Evolutionary conservation across 2,113 vertebrate genomes (phyloP).

Genomic region (Xiphorhynchus elegans): DNA sequence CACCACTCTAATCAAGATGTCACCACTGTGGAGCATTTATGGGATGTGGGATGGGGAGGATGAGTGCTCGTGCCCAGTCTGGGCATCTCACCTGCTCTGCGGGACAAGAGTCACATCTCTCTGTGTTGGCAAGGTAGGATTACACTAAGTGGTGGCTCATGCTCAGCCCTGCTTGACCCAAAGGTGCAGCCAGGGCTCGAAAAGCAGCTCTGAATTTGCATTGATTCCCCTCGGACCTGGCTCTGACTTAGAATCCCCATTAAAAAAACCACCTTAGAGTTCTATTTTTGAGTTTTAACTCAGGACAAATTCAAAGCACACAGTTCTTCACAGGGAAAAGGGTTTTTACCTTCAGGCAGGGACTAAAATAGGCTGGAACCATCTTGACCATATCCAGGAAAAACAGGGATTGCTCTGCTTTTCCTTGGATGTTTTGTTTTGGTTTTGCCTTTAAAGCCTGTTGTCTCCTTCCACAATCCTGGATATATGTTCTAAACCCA

Average conservation of each 20-base stretch:
- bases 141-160: not conserved
- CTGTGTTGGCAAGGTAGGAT: not conserved
- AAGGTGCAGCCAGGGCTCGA: not conserved
- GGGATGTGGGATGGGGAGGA: not conserved
- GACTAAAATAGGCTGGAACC: not conserved
- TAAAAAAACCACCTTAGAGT: not conserved
- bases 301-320: not conserved
- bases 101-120: not conserved
- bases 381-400: not conserved
- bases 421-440: not conserved
- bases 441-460: not conserved
- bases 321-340: not conserved
- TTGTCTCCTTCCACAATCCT: not conserved
- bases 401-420: not conserved
- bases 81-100: not conserved
- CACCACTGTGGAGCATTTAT: rapidly evolving
- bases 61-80: rapidly evolving
- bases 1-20: rapidly evolving
- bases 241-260: not conserved
- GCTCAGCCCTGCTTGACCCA: not conserved
- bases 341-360: not conserved
- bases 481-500: not conserved
- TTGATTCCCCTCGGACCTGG: not conserved
- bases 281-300: not conserved
- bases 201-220: not conserved